phyloP scores from a whole-genome alignment of 2,113 vertebrate genomes.

The Onychostoma macrolepis region DNA sequence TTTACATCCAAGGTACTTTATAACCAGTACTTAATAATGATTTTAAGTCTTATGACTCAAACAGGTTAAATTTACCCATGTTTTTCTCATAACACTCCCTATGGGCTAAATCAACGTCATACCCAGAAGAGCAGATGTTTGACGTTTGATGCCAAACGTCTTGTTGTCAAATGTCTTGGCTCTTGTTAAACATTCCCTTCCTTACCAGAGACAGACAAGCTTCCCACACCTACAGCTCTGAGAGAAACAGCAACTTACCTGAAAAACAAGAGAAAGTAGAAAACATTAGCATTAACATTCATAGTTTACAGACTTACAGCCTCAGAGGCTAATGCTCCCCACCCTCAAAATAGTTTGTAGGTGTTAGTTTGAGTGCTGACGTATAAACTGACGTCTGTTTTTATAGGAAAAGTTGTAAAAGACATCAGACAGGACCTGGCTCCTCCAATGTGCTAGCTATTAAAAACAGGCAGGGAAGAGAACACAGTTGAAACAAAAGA shows the following conservation, averaged over 20 bases:
- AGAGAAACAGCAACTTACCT: conserved; percentile 68
- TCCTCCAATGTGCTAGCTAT: background rate
- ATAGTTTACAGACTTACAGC: conserved; percentile 12
- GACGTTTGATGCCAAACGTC: background rate
- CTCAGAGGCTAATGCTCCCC: background rate
- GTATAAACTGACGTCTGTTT: conserved; percentile 40
- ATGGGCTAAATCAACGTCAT: background rate
- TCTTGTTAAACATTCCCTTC: background rate
- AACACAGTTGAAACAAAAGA: conserved; percentile 22
- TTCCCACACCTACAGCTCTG: conserved; percentile 31
- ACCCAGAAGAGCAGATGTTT: background rate
- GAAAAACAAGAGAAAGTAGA: conserved; percentile 51
- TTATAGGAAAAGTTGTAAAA: conserved; percentile 26
- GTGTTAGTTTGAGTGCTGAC: conserved; percentile 31
- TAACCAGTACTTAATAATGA: background rate
- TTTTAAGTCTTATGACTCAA: background rate
- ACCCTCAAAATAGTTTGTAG: conserved; percentile 2
- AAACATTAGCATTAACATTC: conserved; percentile 6
- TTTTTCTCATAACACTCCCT: background rate
- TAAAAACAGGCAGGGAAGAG: conserved; percentile 15
- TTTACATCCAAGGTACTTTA: background rate
- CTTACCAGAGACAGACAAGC: conserved; percentile 34
- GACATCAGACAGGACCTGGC: conserved; percentile 16
- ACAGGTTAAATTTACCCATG: background rate
- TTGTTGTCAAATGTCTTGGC: conserved; percentile 14